phyloP scores from a whole-genome alignment of 1,140 invertebrate genomes.

The Drosophila malerkotliana region DNA sequence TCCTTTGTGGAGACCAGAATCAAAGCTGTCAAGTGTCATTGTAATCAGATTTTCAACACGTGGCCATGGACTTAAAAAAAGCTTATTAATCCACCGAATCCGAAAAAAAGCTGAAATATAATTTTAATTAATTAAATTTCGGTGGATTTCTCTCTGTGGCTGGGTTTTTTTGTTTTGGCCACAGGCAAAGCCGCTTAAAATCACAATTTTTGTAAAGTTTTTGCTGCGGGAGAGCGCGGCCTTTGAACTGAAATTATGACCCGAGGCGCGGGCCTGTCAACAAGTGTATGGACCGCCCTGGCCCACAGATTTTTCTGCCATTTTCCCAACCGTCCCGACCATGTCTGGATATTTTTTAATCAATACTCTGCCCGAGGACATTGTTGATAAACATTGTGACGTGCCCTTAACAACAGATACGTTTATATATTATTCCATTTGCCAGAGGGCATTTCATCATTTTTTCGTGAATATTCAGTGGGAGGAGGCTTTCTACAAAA shows the following conservation, averaged over 20 bases:
- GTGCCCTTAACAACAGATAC: conserved; percentile 46
- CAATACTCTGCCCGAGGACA: conserved; percentile 65
- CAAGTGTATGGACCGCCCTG: conserved; percentile 48
- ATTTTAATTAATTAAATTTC: conserved; percentile 80
- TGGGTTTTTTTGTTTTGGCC: background rate
- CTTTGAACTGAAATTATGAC: conserved; percentile 66
- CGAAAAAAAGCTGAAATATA: conserved; percentile 31
- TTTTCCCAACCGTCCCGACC: background rate
- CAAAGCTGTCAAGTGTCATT: conserved; percentile 55
- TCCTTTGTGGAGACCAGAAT: conserved; percentile 29
- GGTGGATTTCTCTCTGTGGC: conserved; percentile 9
- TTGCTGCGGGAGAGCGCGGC: conserved; percentile 35
- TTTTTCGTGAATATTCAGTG: conserved; percentile 25
- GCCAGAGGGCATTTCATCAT: conserved; percentile 21
- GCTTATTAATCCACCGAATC: conserved; percentile 37
- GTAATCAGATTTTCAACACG: conserved; percentile 73
- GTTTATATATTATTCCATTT: conserved; percentile 60
- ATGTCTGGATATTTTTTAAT: conserved; percentile 62
- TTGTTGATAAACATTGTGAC: conserved; percentile 76
- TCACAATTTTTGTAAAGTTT: conserved; percentile 47
- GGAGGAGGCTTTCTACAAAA: background rate
- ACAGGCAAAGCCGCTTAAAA: conserved; percentile 72
- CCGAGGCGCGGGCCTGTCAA: conserved; percentile 57
- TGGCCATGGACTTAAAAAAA: conserved; percentile 37
- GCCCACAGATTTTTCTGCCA: background rate